Evolutionary conservation across 1,140 invertebrate genomes (phyloP).

Genomic region (Hermetia illucens): DNA sequence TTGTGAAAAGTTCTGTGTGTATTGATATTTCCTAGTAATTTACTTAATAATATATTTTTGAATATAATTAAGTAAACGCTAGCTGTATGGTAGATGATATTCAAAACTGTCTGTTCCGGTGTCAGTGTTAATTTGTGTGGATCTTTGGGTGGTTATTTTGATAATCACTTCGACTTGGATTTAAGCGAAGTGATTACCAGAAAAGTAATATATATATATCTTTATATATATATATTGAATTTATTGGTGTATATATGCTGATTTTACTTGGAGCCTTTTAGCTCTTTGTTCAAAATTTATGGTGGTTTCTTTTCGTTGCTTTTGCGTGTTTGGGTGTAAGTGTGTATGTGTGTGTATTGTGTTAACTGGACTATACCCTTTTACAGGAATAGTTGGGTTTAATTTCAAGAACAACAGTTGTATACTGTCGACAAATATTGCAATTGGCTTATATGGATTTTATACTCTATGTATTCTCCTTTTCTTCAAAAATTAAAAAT

Average conservation of each 20-base stretch:
- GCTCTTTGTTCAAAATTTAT: background rate
- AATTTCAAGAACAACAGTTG: too few species aligned
- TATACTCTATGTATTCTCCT: too few species aligned
- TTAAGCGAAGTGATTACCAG: background rate
- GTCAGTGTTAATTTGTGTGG: conserved; percentile 23
- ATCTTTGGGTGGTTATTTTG: conserved; percentile 16
- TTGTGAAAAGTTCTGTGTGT: conserved; percentile 3
- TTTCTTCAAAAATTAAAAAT: too few species aligned
- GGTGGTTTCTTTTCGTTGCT: background rate
- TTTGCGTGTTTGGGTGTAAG: background rate
- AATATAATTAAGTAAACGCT: conserved; percentile 15
- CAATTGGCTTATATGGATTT: too few species aligned
- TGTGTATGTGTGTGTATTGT: background rate
- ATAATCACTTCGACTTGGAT: conserved; percentile 9
- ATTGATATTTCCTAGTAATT: background rate
- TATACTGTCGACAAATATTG: too few species aligned
- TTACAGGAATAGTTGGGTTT: too few species aligned
- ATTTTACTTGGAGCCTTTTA: background rate
- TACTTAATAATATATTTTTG: too few species aligned
- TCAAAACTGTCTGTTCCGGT: conserved; percentile 31
- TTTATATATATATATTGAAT: background rate
- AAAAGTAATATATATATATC: background rate
- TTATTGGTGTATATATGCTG: background rate
- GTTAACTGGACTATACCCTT: too few species aligned
- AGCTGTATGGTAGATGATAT: conserved; percentile 30